A percentile compares a stretch with the other conserved stretches of the same genome.
Evolutionary conservation across 2,888 invertebrate genomes (phyloP).

Genomic region (Trissolcus japonicus): DNA sequence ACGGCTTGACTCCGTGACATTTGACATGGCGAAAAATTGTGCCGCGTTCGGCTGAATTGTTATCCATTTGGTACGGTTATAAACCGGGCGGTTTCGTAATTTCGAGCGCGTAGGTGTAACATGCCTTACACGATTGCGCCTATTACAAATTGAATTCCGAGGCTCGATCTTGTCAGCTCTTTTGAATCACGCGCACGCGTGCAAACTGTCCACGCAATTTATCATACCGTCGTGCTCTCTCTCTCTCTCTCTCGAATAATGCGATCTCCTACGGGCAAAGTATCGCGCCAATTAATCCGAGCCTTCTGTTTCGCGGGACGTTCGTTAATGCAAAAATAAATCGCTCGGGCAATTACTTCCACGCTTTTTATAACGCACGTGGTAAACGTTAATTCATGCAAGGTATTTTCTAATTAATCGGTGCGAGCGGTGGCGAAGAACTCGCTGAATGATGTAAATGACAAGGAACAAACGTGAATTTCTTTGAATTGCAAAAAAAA

Average conservation of each 20-base stretch:
- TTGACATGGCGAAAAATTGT: constrained; percentile 18
- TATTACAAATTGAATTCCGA: constrained; percentile 49
- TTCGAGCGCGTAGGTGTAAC: constrained; percentile 55
- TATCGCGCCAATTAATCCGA: constrained; percentile 26
- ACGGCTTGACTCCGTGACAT: neutral
- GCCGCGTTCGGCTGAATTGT: constrained; percentile 35
- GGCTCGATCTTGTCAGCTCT: constrained; percentile 47
- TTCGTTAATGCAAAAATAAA: constrained; percentile 21
- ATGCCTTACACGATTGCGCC: constrained; percentile 37
- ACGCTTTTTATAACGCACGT: too few species aligned
- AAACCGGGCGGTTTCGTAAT: constrained; percentile 45
- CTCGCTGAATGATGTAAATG: too few species aligned
- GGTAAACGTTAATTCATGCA: too few species aligned
- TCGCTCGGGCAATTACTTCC: constrained; percentile 1
- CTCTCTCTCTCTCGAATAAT: constrained; percentile 59
- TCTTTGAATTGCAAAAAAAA: too few species aligned
- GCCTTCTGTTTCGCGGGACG: constrained; percentile 16
- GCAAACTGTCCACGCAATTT: constrained; percentile 61
- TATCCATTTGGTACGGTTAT: constrained; percentile 18
- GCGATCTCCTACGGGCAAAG: constrained; percentile 49
- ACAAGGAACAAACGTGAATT: too few species aligned
- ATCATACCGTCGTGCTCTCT: constrained; percentile 52
- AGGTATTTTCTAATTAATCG: too few species aligned
- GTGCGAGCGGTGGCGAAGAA: too few species aligned
- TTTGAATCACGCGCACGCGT: constrained; percentile 7